Evolutionary conservation across 53 echinoderm and acorn worm species (phyloP).

Genomic region (Echinarachnius parma): DNA sequence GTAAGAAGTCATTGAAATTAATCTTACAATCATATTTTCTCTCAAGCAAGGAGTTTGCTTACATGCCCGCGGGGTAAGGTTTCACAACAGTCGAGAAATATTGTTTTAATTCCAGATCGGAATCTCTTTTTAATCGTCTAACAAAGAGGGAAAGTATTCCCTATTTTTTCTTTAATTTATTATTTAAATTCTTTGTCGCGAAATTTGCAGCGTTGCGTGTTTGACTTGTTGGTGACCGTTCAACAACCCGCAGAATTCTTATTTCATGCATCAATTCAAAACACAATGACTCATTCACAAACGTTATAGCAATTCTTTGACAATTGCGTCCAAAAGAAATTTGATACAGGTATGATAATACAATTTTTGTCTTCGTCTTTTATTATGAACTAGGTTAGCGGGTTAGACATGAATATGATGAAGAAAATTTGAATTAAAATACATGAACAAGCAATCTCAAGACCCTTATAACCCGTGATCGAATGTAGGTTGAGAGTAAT

Average conservation of each 20-base stretch:
- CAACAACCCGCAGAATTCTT: slow-evolving; percentile 13
- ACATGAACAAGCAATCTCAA: too few species aligned
- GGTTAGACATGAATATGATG: too few species aligned
- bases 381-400: too few species aligned
- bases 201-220: slow-evolving; percentile 17
- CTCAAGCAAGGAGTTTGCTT: slow-evolving; percentile 16
- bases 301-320: too few species aligned
- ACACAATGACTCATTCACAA: too few species aligned
- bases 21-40: slow-evolving; percentile 29
- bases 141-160: slow-evolving; percentile 7
- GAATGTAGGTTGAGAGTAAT: too few species aligned
- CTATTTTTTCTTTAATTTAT: not conserved
- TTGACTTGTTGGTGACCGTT: slow-evolving; percentile 15
- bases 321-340: too few species aligned
- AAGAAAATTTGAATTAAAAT: too few species aligned
- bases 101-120: slow-evolving; percentile 43
- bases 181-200: not conserved
- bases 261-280: too few species aligned
- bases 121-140: slow-evolving; percentile 41
- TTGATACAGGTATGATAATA: too few species aligned
- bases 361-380: too few species aligned
- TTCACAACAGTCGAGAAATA: slow-evolving; percentile 44
- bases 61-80: slow-evolving; percentile 40
- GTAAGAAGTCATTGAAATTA: slow-evolving; percentile 13
- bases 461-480: too few species aligned